Evolutionary conservation across 2,888 invertebrate genomes (phyloP).

Genomic region (Latrodectus elegans): DNA sequence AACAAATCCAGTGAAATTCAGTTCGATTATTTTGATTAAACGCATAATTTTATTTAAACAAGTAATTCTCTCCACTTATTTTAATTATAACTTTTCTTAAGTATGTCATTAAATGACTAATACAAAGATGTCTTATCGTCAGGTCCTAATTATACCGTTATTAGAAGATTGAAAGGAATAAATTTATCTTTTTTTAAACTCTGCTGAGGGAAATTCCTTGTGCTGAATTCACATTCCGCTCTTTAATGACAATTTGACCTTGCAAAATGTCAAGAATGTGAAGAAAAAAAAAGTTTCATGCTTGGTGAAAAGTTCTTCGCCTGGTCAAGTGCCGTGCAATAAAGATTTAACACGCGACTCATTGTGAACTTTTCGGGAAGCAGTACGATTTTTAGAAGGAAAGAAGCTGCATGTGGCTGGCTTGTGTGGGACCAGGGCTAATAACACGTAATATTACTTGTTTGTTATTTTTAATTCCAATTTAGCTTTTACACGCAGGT

Average conservation of each 20-base stretch:
- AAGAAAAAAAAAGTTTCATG: background rate
- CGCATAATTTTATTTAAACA: too few relatives aligned
- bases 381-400: background rate
- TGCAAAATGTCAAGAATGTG: background rate
- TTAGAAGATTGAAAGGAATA: too few relatives aligned
- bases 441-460: background rate
- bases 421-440: background rate
- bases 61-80: too few relatives aligned
- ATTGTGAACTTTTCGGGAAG: background rate
- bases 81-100: too few relatives aligned
- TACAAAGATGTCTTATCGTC: too few relatives aligned
- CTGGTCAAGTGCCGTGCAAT: background rate
- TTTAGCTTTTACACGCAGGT: background rate
- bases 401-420: background rate
- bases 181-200: too few relatives aligned
- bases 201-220: too few relatives aligned
- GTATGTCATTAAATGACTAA: too few relatives aligned
- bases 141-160: too few relatives aligned
- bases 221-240: too few relatives aligned
- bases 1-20: too few relatives aligned
- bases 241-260: background rate
- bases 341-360: background rate
- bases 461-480: constrained; percentile 2
- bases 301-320: background rate
- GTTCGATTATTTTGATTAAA: too few relatives aligned